A percentile compares a stretch with the other conserved stretches of the same genome.
phyloP scores from a whole-genome alignment of 2,888 invertebrate species.

The Ceramica pisi region DNA sequence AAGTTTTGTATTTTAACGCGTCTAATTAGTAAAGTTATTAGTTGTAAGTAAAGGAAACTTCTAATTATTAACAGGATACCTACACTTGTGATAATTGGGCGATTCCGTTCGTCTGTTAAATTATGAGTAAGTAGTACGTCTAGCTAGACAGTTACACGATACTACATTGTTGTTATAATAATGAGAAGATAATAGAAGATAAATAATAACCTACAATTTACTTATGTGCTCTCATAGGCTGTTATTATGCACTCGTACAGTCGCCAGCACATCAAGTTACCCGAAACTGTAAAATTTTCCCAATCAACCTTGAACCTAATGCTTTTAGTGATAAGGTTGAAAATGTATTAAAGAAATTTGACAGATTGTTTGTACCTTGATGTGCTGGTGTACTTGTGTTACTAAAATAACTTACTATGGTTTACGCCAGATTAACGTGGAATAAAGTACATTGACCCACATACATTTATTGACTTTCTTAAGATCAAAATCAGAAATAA shows the following conservation, averaged over 20 bases:
- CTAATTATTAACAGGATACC: conserved; percentile 55
- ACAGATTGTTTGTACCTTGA: too few species aligned
- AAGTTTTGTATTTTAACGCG: not conserved
- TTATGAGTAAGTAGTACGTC: conserved; percentile 6
- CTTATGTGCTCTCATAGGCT: not conserved
- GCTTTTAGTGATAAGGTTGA: too few species aligned
- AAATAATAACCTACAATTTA: not conserved
- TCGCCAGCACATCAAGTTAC: too few species aligned
- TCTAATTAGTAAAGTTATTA: conserved; percentile 14
- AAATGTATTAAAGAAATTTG: too few species aligned
- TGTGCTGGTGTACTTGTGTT: too few species aligned
- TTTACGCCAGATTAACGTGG: too few species aligned
- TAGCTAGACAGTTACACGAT: not conserved
- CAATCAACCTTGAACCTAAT: too few species aligned
- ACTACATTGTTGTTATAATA: not conserved
- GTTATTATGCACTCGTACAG: not conserved
- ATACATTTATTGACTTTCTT: too few species aligned
- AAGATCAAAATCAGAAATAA: too few species aligned
- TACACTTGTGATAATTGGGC: conserved; percentile 42
- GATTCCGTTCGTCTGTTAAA: conserved; percentile 34
- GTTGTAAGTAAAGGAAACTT: conserved; percentile 39
- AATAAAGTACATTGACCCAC: too few species aligned
- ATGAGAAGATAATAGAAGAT: not conserved
- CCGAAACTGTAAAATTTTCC: too few species aligned
- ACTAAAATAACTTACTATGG: too few species aligned